These are phyloP conservation scores for Styela clava DNA, from an alignment of 23 tunicate genomes.

Conservation along the genomic window DNA sequence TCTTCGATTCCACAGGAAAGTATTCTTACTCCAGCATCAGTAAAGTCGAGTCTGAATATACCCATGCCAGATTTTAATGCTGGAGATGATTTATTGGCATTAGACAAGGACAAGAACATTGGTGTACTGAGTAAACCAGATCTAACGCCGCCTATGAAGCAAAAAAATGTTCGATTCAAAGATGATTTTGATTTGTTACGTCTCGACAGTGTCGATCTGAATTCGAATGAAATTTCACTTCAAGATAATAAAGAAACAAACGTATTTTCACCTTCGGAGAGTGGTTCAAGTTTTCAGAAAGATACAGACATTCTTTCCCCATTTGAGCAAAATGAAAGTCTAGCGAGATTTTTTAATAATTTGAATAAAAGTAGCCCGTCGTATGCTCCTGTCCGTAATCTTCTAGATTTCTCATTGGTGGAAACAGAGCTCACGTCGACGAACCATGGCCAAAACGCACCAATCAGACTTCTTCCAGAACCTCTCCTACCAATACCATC, in stretches of 20 bases:
- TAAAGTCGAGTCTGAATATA: too few relatives aligned
- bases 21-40: too few relatives aligned
- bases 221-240: background rate
- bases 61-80: background rate
- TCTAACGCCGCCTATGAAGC: background rate
- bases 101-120: background rate
- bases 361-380: background rate
- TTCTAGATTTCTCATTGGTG: background rate
- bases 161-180: background rate
- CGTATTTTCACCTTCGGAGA: background rate
- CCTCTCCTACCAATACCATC: background rate
- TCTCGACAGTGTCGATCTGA: background rate
- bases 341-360: background rate
- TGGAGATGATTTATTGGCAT: background rate
- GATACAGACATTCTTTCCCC: background rate
- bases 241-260: background rate
- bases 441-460: too few relatives aligned
- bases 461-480: background rate
- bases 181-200: background rate
- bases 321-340: background rate
- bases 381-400: background rate
- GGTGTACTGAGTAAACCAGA: background rate
- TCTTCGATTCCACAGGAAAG: background rate
- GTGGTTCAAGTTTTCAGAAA: background rate
- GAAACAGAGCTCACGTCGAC: too few relatives aligned